These are phyloP conservation scores for Prolemur simus DNA, from an alignment of 2,113 vertebrate genomes.

Conservation along the genomic window DNA sequence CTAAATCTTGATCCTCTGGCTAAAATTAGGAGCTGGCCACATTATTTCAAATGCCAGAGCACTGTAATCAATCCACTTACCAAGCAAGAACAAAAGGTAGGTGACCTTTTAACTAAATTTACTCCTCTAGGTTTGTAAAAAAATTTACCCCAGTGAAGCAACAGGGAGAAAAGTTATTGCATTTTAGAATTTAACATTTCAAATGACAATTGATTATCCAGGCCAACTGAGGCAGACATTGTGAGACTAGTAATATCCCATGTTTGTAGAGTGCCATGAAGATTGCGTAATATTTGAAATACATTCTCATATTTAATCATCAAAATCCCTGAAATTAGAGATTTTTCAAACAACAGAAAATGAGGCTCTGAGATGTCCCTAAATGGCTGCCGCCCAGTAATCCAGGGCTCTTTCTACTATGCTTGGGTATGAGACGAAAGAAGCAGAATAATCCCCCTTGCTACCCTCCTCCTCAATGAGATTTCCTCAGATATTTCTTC, in stretches of 20 bases:
- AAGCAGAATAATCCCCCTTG: neutral
- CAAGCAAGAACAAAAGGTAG: neutral
- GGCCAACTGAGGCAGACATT: neutral
- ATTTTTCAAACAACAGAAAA: constrained; percentile 54
- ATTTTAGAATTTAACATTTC: constrained; percentile 36
- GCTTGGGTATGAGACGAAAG: neutral
- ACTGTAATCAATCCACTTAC: constrained; percentile 45
- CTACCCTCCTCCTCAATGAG: neutral
- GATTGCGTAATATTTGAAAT: constrained; percentile 46
- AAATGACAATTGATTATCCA: constrained; percentile 27
- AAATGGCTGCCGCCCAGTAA: constrained; percentile 47
- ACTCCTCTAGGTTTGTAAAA: constrained; percentile 27
- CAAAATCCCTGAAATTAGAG: constrained; percentile 53
- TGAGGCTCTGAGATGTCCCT: constrained; percentile 18
- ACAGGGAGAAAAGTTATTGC: neutral
- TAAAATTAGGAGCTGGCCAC: neutral
- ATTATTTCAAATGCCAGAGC: constrained; percentile 50
- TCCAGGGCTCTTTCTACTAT: neutral
- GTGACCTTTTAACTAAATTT: constrained; percentile 57
- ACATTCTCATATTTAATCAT: constrained; percentile 49
- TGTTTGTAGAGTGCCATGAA: neutral
- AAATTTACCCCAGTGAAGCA: constrained; percentile 41
- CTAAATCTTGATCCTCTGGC: neutral
- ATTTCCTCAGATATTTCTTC: neutral
- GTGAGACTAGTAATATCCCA: neutral